Percentiles rank a stretch among this genome's conserved stretches.
Conservation (phyloP, 2,888 invertebrate genomes). For the Herminia tarsipennalis region DNA sequence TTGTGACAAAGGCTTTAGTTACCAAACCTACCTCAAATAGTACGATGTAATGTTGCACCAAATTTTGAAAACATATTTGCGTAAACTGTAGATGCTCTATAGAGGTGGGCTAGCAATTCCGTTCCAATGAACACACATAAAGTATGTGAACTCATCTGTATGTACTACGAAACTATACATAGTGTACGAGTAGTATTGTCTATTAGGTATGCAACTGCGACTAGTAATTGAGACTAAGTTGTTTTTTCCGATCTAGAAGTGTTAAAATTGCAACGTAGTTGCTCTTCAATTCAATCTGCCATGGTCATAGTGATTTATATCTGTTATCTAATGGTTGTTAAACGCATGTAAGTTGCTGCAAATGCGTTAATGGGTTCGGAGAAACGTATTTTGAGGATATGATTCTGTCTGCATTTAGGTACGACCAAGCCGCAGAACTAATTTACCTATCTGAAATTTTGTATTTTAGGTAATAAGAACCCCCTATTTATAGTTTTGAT, state of each 20-base stretch:
- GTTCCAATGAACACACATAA: conserved; percentile 52
- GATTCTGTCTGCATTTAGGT: no score
- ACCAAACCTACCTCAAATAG: neutral
- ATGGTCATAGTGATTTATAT: no score
- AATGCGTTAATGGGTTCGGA: no score
- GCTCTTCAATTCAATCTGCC: no score
- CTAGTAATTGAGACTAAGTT: conserved; percentile 4
- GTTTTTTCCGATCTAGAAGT: neutral
- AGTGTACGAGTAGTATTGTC: neutral
- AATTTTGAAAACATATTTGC: neutral
- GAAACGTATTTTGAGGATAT: no score
- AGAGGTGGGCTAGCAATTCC: conserved; percentile 69
- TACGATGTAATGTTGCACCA: neutral
- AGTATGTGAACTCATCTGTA: conserved; percentile 61
- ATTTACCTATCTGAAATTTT: no score
- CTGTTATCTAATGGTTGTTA: no score
- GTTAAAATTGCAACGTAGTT: no score
- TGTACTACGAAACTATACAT: conserved; percentile 11
- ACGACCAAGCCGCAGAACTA: no score
- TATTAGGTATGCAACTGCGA: conserved; percentile 1
- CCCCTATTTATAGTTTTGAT: no score
- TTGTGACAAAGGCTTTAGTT: neutral
- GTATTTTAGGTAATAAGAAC: no score
- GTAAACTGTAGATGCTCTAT: conserved; percentile 54
- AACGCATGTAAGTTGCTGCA: no score